Percentiles rank a stretch among this genome's conserved stretches.
Evolutionary conservation across 2,888 invertebrate genomes (phyloP).

Genomic region (Archips xylosteana): DNA sequence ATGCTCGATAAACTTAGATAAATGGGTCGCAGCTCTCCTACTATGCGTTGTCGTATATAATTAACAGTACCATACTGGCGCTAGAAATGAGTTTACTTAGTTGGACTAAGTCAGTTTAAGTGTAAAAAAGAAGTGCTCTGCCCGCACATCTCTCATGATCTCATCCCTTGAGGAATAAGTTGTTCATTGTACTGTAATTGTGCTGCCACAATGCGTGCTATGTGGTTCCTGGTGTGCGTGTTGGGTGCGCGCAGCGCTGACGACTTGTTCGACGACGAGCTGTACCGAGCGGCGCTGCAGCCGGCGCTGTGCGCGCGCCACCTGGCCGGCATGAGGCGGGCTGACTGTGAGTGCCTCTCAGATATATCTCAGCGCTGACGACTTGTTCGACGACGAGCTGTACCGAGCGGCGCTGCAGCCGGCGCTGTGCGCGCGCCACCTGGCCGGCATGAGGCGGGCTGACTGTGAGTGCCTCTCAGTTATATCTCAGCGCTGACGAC

Average conservation of each 20-base stretch:
- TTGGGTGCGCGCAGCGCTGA: neutral
- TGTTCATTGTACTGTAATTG: too few relatives aligned
- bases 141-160: too few relatives aligned
- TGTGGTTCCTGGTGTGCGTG: neutral
- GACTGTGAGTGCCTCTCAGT: conserved; percentile 6
- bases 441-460: neutral
- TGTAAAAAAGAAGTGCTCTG: too few relatives aligned
- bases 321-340: neutral
- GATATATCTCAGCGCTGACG: neutral
- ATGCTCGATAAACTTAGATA: too few relatives aligned
- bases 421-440: neutral
- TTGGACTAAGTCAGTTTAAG: too few relatives aligned
- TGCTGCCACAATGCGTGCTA: too few relatives aligned
- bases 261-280: neutral
- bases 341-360: conserved; percentile 4
- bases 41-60: too few relatives aligned
- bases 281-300: neutral
- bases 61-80: too few relatives aligned
- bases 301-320: conserved; percentile 3
- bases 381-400: neutral
- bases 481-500: too few relatives aligned
- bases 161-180: too few relatives aligned
- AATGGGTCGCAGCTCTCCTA: too few relatives aligned
- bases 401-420: neutral
- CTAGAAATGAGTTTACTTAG: too few relatives aligned